phyloP scores from a whole-genome alignment of 2,113 vertebrate species.

The Coreoperca whiteheadi region DNA sequence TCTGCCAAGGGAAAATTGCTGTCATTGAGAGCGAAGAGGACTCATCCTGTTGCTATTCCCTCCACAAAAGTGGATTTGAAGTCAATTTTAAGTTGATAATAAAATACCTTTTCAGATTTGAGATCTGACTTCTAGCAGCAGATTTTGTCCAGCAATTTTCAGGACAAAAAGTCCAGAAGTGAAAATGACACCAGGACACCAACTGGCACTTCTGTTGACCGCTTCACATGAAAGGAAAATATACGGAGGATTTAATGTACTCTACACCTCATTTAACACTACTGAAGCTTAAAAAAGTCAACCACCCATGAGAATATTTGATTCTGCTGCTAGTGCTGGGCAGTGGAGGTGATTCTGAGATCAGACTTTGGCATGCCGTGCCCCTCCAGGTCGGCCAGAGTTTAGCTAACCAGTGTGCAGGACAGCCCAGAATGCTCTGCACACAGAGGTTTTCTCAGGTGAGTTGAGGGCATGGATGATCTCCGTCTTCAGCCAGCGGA shows the following conservation, averaged over 20 bases:
- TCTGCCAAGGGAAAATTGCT: conserved; percentile 22
- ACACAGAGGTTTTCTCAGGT: conserved; percentile 46
- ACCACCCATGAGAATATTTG: conserved; percentile 65
- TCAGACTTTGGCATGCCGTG: conserved; percentile 60
- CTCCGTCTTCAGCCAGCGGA: conserved; percentile 30
- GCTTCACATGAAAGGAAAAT: conserved; percentile 35
- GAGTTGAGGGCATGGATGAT: conserved; percentile 36
- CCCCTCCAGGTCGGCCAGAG: conserved; percentile 58
- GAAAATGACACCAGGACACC: conserved; percentile 27
- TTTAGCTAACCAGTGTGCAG: conserved; percentile 59
- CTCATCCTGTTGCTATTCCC: background rate
- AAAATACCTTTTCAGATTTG: background rate
- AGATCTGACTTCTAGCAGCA: background rate
- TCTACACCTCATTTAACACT: conserved; percentile 50
- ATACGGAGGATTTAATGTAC: conserved; percentile 41
- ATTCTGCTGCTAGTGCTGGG: conserved; percentile 38
- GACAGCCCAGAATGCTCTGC: conserved; percentile 12
- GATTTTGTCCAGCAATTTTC: background rate
- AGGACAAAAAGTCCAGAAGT: background rate
- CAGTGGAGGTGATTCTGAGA: conserved; percentile 58
- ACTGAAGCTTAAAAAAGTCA: conserved; percentile 43
- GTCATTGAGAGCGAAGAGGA: conserved; percentile 2
- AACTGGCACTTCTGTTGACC: conserved; percentile 27
- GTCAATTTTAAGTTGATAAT: background rate
- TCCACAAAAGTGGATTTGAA: background rate